phyloP scores from a whole-genome alignment of 2,888 invertebrate species.

The Ptilodon capucinus region DNA sequence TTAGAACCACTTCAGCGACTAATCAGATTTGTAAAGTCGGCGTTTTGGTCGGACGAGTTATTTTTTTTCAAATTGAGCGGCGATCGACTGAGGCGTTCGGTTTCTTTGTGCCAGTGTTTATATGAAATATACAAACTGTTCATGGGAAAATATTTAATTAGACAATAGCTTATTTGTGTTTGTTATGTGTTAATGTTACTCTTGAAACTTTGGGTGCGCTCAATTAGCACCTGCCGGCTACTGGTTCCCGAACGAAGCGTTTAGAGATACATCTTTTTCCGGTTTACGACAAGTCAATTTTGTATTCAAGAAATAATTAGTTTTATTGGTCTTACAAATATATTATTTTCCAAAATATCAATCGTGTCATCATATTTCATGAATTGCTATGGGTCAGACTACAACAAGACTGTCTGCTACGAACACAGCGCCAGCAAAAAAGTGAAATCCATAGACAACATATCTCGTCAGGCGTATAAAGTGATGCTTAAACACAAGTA shows the following conservation, averaged over 20 bases:
- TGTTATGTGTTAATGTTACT: conserved; percentile 79
- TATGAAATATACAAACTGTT: conserved; percentile 55
- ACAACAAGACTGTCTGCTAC: too few relatives aligned
- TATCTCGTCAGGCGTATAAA: not conserved
- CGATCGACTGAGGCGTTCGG: conserved; percentile 51
- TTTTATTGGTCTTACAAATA: not conserved
- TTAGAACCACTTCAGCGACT: conserved; percentile 77
- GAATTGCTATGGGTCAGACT: not conserved
- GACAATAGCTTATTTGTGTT: conserved; percentile 81
- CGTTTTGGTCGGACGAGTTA: conserved; percentile 43
- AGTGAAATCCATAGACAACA: not conserved
- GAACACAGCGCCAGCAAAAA: not conserved
- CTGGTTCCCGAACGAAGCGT: conserved; percentile 53
- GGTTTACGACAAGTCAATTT: conserved; percentile 75
- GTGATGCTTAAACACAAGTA: conserved; percentile 21
- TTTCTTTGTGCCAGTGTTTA: conserved; percentile 60
- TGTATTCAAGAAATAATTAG: conserved; percentile 6
- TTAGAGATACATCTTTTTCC: conserved; percentile 37
- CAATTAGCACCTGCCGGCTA: conserved; percentile 74
- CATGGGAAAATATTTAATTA: conserved; percentile 82
- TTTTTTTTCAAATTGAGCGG: conserved; percentile 53
- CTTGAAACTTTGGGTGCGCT: conserved; percentile 63
- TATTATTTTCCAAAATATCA: not conserved
- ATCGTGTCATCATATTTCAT: not conserved
- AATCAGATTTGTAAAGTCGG: conserved; percentile 80